Evolutionary conservation across 2,113 vertebrate species (phyloP).

Genomic region (Bufo bufo): DNA sequence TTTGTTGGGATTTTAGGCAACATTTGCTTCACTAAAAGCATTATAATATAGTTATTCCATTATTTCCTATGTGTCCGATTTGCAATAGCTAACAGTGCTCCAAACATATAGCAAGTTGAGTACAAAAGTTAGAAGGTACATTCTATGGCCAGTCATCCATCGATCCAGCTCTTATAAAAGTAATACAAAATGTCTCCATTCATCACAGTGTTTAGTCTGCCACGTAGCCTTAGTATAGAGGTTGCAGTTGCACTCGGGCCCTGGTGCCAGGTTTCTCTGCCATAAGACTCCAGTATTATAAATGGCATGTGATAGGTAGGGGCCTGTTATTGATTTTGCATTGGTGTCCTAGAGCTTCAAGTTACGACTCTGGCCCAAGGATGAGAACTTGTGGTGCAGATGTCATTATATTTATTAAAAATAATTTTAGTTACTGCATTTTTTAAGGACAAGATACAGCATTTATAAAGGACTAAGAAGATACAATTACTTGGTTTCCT

Average conservation of each 20-base stretch:
- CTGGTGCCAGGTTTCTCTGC: neutral
- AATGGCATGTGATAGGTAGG: neutral
- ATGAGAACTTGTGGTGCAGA: neutral
- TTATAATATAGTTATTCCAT: neutral
- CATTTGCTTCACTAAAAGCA: too few species aligned
- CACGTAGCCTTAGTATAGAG: neutral
- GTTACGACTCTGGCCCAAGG: neutral
- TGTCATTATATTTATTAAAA: neutral
- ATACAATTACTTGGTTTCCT: neutral
- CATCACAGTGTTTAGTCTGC: neutral
- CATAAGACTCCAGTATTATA: neutral
- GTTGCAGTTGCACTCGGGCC: too few species aligned
- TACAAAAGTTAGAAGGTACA: neutral
- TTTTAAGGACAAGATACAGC: neutral
- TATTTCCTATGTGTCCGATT: neutral
- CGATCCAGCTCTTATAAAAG: neutral
- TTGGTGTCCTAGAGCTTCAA: neutral
- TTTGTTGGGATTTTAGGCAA: too few species aligned
- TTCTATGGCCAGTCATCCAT: neutral
- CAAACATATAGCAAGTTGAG: neutral
- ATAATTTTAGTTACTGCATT: neutral
- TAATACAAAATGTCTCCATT: neutral
- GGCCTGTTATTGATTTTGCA: neutral
- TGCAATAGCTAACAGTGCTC: neutral
- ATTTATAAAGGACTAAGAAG: neutral